phyloP scores from a whole-genome alignment of 1,140 invertebrate species.

The Eriocheir sinensis region DNA sequence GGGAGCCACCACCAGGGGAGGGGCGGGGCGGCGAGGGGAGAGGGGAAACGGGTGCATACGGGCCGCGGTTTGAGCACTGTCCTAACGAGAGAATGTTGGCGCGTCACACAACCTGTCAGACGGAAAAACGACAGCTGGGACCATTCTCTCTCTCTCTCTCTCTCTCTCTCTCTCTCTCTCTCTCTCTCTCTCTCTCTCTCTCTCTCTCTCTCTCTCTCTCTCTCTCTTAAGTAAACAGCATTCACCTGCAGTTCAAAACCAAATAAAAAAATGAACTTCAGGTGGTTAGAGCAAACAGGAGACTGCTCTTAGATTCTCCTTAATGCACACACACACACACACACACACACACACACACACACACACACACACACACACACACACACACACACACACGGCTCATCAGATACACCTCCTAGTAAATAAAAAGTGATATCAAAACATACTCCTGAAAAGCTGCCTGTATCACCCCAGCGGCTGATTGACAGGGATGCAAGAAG shows the following conservation, averaged over 20 bases:
- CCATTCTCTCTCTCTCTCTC: not conserved
- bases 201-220: not conserved
- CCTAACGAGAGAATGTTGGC: not conserved
- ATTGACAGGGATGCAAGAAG: too few species aligned
- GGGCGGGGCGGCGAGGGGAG: not conserved
- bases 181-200: constrained; percentile 4
- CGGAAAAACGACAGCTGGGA: not conserved
- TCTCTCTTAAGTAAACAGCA: not conserved
- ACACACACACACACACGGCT: not conserved
- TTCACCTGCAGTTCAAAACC: not conserved
- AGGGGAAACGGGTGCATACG: not conserved
- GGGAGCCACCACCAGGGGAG: not conserved
- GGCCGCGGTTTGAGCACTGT: not conserved
- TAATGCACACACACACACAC: not conserved
- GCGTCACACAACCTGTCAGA: not conserved
- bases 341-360: constrained; percentile 22
- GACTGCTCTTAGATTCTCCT: too few species aligned
- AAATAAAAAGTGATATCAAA: too few species aligned
- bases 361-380: constrained; percentile 13
- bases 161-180: constrained; percentile 4
- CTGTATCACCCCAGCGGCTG: too few species aligned
- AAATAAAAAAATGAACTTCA: not conserved
- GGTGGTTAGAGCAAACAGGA: not conserved
- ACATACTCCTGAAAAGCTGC: too few species aligned
- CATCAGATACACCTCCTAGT: too few species aligned